These are phyloP conservation scores for Catajapyx aquilonaris DNA, from an alignment of 1,140 invertebrate genomes.

Conservation along the genomic window DNA sequence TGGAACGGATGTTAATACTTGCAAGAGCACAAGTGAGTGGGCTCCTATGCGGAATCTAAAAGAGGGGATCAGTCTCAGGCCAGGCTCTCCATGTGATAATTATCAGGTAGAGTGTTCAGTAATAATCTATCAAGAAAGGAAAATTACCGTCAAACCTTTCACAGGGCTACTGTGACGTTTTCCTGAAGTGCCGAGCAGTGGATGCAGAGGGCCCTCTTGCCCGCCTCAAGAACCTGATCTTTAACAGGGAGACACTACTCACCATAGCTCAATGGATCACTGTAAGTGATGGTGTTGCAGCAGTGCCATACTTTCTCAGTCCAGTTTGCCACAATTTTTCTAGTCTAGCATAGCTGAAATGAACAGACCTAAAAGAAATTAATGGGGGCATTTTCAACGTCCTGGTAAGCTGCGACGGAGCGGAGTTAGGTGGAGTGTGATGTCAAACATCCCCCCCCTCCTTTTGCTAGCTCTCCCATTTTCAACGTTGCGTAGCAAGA, in stretches of 20 bases:
- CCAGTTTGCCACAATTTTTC: too few relatives aligned
- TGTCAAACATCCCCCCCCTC: too few relatives aligned
- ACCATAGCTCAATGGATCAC: constrained; percentile 75
- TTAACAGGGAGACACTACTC: constrained; percentile 73
- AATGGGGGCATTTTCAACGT: too few relatives aligned
- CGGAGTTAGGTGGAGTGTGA: too few relatives aligned
- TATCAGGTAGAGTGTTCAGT: constrained; percentile 71
- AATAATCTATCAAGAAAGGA: too few relatives aligned
- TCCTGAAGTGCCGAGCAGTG: constrained; percentile 88
- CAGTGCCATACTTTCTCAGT: too few relatives aligned
- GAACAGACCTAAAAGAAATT: too few relatives aligned
- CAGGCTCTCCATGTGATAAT: constrained; percentile 95
- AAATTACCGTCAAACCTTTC: too few relatives aligned
- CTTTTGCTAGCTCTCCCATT: too few relatives aligned
- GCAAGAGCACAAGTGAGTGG: constrained; percentile 69
- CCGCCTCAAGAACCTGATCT: constrained; percentile 85
- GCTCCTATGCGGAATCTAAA: constrained; percentile 48
- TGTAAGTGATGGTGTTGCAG: constrained; percentile 28
- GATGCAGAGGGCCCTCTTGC: constrained; percentile 95
- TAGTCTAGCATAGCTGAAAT: too few relatives aligned
- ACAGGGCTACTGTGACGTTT: constrained; percentile 94
- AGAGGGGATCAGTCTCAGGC: constrained; percentile 61
- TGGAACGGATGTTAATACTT: constrained; percentile 42
- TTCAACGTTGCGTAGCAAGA: too few relatives aligned
- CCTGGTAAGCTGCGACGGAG: too few relatives aligned